A percentile compares a stretch with the other conserved stretches of the same genome.
Evolutionary conservation across 2,888 invertebrate genomes (phyloP).

Genomic region (Drosophila gaucha): DNA sequence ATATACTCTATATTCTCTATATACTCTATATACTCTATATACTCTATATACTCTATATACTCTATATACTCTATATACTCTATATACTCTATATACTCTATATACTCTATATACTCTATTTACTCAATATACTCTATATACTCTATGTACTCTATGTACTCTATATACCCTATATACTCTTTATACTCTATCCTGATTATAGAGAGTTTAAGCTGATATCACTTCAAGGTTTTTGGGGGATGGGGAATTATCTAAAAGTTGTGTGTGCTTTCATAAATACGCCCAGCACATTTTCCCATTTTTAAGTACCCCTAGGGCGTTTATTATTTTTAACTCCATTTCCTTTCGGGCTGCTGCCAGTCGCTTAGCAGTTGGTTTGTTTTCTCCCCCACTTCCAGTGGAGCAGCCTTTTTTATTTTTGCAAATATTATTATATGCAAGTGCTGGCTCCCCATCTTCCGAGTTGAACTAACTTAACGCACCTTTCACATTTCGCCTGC

Average conservation of each 20-base stretch:
- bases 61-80: background rate
- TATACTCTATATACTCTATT: background rate
- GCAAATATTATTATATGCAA: slow-evolving; percentile 49
- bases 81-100: background rate
- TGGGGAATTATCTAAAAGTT: background rate
- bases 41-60: background rate
- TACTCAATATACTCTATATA: too few species aligned
- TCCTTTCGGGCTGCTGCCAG: background rate
- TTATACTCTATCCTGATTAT: too few species aligned
- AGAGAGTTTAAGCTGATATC: background rate
- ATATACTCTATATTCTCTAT: background rate
- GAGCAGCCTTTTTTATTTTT: slow-evolving; percentile 23
- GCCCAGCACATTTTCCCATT: slow-evolving; percentile 7
- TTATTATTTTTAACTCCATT: slow-evolving; percentile 34
- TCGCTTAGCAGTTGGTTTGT: background rate
- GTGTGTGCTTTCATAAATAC: background rate
- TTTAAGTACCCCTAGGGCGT: slow-evolving; percentile 8
- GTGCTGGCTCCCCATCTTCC: slow-evolving; percentile 13
- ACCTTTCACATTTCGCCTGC: too few species aligned
- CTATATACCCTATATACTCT: too few species aligned
- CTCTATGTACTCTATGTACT: too few species aligned
- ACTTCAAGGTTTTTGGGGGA: background rate
- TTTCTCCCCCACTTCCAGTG: slow-evolving; percentile 30
- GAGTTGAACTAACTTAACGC: too few species aligned
- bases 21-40: background rate